Base-by-base conservation (phyloP, 2,888 invertebrate species). In the Agrotis puta region DNA sequence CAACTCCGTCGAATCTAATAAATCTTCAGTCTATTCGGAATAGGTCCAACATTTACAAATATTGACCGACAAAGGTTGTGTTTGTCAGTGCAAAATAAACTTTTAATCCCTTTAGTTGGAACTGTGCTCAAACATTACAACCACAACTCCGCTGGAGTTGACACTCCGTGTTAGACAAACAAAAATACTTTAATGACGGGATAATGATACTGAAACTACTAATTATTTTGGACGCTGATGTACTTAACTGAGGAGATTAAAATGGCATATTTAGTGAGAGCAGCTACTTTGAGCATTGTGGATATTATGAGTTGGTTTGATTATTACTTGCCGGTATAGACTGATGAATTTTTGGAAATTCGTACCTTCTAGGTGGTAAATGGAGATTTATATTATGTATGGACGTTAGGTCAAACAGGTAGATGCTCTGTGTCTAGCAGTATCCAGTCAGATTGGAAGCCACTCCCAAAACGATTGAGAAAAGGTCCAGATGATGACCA, bases 31-130 rank as follows among this genome's bases (percentile, higher is more conserved):
- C 18, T 48, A 68, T 72, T 64, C 57, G 51, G 69, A 77, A 74
- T 77, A 65, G 69, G 58, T 65, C 43, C 54, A 27, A 80, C 77
- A 56, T 66, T 78, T 66, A 74, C 71, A 72, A 79, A 76, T 78
- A 74, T 81, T 81, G 71, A 74, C 74, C 79, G 69, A 74, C 75
- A 76, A 70, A 78, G 73, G 73, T 71, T 75, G 62, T 83, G 81
- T 83, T 78, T 83, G 82, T 81, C 71, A 68, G 63, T 69, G 74
- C 78, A 81, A 82, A 81, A 85, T 81, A 79, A 85, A 81, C 79
- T 82, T 77, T 76, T 83, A 85, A 85, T 85, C 82, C 79, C 74
- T 74, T 70, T 70, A 79, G 75, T 79, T 75, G 78, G 58, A 74
- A 70, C 70, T 76, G 72, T 75, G 76, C 59, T 77, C 77, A 78